Evolutionary conservation across 1,140 invertebrate genomes (phyloP), one percentile per base, ranked within the genome.

Genomic region (Hestina assimilis): DNA sequence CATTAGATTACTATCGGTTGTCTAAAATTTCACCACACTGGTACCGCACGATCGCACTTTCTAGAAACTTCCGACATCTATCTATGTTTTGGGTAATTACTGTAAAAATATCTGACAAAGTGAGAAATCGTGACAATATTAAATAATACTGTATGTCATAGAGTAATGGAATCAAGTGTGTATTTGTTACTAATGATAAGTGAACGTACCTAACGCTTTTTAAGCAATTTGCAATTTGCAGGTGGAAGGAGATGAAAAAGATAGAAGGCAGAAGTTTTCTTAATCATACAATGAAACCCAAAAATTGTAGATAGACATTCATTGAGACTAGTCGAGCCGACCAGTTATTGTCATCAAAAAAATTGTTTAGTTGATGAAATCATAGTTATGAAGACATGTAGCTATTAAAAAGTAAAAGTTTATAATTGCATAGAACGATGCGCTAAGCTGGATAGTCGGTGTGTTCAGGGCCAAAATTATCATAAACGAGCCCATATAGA

Each of bases 1-100:
- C 63, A 58, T 57, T 45, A 58, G 63, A 66, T 66, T 54, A 55
- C 47, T 66, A 66, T 66, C 63, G 54, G 42, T 58, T 48, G 59
- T 58, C 63, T 66, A 58, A 59, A 57, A 61, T 66, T 66, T 66
- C 63, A 54, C 63, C 33, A 50, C 63, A 58, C 38, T 43, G 54
- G 40, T 14, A 58, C 28, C 35, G 50, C 50, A 62, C 59, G 45
- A 66, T 58, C 54, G 45, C 47, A 54, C 63, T 66, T 66, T 66
- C 59, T 62, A 53, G 43, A 59, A 42, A 55, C 61, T 54, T 45
- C 50, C 52, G 52, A 42, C 41, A 26, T n/a, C n/a, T 33, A 47
- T 47, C 9, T 24, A 24, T 42, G n/a, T 23, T 46, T 46, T 29
- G 28, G 19, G 43, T 46, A 50, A 35, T 35, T 35, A 50, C 46